phyloP scores from a whole-genome alignment of 2,888 invertebrate genomes.

The Melitaea athalia region DNA sequence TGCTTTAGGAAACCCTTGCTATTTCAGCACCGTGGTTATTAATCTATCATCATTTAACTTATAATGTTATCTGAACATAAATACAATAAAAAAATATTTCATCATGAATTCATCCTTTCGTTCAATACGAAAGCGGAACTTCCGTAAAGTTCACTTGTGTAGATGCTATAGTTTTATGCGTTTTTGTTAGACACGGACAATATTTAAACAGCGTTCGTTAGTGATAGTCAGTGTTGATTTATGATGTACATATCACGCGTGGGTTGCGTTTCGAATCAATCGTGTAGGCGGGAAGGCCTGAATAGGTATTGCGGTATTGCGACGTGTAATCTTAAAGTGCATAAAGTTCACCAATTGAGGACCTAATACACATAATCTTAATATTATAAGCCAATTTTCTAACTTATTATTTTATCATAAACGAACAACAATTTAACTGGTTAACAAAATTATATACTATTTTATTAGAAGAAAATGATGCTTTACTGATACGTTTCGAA shows the following conservation, averaged over 20 bases:
- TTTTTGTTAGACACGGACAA: slow-evolving; percentile 72
- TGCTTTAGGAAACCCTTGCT: too few relatives aligned
- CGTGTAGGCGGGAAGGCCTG: slow-evolving; percentile 49
- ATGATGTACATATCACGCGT: slow-evolving; percentile 56
- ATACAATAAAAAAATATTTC: not conserved
- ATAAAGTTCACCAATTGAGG: slow-evolving; percentile 26
- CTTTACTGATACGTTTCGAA: not conserved
- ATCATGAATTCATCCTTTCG: not conserved
- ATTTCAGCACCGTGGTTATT: too few relatives aligned
- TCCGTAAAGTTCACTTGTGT: not conserved
- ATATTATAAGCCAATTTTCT: slow-evolving; percentile 21
- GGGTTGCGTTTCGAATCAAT: slow-evolving; percentile 63
- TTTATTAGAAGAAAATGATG: not conserved
- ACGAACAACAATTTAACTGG: not conserved
- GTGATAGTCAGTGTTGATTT: slow-evolving; percentile 71
- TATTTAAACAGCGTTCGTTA: slow-evolving; percentile 75
- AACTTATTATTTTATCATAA: slow-evolving; percentile 12
- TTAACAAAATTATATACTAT: slow-evolving; percentile 1
- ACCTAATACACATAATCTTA: slow-evolving; percentile 32
- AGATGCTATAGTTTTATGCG: slow-evolving; percentile 49
- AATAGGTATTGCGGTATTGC: slow-evolving; percentile 46
- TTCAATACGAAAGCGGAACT: not conserved
- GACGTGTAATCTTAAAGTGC: slow-evolving; percentile 43
- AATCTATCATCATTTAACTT: too few relatives aligned
- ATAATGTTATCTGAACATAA: too few relatives aligned